Percentiles rank a stretch among this genome's conserved stretches.
Conservation (phyloP, 1,140 invertebrate genomes). For the Pentalonia nigronervosa region DNA sequence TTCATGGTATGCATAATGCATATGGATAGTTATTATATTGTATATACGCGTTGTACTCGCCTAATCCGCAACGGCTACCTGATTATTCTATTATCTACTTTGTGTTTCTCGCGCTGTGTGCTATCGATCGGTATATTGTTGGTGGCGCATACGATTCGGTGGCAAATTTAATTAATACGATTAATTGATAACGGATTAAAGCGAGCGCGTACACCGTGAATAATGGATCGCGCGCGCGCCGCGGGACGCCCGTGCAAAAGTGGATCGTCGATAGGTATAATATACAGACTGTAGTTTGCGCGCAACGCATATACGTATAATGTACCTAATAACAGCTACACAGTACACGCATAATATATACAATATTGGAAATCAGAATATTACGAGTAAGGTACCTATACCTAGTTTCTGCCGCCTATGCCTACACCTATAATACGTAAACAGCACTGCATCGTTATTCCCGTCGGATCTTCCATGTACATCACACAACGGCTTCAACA, state of each 20-base stretch:
- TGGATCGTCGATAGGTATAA: neutral
- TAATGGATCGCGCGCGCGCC: neutral
- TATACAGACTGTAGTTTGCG: neutral
- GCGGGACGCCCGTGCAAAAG: constrained; percentile 13
- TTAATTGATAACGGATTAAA: constrained; percentile 51
- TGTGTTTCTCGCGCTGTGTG: neutral
- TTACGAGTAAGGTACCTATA: neutral
- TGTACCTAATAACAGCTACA: neutral
- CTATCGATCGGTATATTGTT: constrained; percentile 5
- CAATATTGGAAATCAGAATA: neutral
- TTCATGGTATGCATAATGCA: neutral
- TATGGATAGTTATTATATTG: neutral
- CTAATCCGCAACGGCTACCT: neutral
- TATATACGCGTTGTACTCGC: neutral
- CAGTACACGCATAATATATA: neutral
- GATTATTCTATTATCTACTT: neutral
- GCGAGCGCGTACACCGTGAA: neutral
- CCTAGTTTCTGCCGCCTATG: neutral
- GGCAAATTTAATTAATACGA: constrained; percentile 49
- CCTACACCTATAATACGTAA: neutral
- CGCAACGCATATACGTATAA: too few species aligned
- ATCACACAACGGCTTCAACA: neutral
- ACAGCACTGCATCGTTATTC: neutral
- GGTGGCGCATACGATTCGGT: constrained; percentile 22
- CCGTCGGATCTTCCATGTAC: neutral